Percentiles rank a stretch among this genome's conserved stretches.
phyloP scores from a whole-genome alignment of 2,888 invertebrate species.

The Cephus sareptanus region DNA sequence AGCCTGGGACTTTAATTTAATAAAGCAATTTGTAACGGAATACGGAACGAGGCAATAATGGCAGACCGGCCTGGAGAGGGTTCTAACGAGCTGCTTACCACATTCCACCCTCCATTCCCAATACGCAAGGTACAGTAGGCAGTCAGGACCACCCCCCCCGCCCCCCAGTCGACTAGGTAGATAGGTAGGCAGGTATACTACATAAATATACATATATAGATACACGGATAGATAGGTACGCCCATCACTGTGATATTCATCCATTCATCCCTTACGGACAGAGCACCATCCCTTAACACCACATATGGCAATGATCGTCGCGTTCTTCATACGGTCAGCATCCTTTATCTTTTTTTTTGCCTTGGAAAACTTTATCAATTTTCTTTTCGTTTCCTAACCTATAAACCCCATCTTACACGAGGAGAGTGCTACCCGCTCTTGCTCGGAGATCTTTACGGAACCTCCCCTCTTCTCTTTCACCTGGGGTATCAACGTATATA shows the following conservation, averaged over 20 bases:
- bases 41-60: conserved; percentile 67
- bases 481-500: conserved; percentile 15
- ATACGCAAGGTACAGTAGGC: not conserved
- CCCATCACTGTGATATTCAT: not conserved
- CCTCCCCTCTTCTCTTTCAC: not conserved
- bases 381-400: not conserved
- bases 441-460: not conserved
- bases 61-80: conserved; percentile 61
- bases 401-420: not conserved
- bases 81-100: conserved; percentile 67
- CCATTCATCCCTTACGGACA: not conserved
- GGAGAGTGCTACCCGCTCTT: not conserved
- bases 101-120: conserved; percentile 43
- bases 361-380: not conserved
- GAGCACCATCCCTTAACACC: not conserved
- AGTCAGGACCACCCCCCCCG: not conserved
- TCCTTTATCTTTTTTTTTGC: not conserved
- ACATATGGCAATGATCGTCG: not conserved
- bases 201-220: not conserved
- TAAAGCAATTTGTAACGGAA: conserved; percentile 67
- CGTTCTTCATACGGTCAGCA: not conserved
- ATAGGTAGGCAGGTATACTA: not conserved
- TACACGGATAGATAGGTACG: not conserved
- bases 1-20: conserved; percentile 64
- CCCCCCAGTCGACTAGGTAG: not conserved